These are phyloP conservation scores for Marmota flaviventris DNA, from an alignment of 2,113 vertebrate species.

Conservation along the genomic window DNA sequence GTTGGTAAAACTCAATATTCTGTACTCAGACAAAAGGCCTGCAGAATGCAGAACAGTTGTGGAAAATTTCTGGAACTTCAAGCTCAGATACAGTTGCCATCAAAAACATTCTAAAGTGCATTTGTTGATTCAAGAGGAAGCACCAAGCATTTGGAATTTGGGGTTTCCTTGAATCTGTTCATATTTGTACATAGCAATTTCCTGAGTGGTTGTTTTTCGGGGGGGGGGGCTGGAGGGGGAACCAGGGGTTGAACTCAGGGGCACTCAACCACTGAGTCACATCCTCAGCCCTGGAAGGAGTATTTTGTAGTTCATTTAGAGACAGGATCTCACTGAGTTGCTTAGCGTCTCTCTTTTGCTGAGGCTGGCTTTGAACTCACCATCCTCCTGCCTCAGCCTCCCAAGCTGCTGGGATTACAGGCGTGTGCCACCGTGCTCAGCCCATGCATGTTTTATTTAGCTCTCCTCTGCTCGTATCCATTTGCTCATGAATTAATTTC, in stretches of 20 bases:
- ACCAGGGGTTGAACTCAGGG: no score
- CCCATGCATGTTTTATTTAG: not conserved
- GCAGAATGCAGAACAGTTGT: constrained; percentile 68
- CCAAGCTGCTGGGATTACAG: no score
- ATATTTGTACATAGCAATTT: constrained; percentile 62
- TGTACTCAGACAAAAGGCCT: constrained; percentile 50
- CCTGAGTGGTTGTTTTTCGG: not conserved
- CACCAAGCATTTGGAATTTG: constrained; percentile 72
- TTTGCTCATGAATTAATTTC: constrained; percentile 63
- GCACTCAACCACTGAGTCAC: no score
- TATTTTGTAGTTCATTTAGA: no score
- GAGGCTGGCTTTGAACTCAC: no score
- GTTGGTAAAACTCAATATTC: constrained; percentile 79
- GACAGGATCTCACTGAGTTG: no score
- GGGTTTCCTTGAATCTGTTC: constrained; percentile 58
- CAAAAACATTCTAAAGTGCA: constrained; percentile 81
- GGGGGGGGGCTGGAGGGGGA: no score
- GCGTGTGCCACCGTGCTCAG: no score
- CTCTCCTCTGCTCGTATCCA: not conserved
- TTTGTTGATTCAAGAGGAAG: constrained; percentile 76
- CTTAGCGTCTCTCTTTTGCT: no score
- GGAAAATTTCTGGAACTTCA: constrained; percentile 76
- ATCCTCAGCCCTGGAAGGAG: no score
- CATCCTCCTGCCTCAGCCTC: no score
- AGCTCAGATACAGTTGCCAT: constrained; percentile 65